Percentiles rank a stretch among this genome's conserved stretches.
phyloP scores from a whole-genome alignment of 2,888 invertebrate genomes.

The Pyrochroa serraticornis region DNA sequence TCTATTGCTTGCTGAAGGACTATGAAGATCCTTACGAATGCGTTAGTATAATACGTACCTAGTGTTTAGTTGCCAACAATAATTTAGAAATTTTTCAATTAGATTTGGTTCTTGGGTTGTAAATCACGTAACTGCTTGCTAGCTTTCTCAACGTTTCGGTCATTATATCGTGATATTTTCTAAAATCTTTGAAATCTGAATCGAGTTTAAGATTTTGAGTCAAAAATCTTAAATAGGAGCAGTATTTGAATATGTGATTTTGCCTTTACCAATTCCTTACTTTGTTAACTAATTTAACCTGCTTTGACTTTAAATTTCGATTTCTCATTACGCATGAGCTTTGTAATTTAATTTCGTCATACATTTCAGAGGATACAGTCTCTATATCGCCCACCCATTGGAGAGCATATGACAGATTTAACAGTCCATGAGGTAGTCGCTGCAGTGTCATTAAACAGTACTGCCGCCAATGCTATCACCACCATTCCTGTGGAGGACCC shows the following conservation, averaged over 20 bases:
- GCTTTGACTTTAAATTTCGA: no score
- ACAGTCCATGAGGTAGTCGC: constrained; percentile 50
- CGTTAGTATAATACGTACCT: constrained; percentile 37
- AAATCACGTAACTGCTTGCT: no score
- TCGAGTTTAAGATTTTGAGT: no score
- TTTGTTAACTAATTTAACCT: no score
- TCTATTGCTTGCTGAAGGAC: constrained; percentile 34
- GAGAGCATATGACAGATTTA: constrained; percentile 57
- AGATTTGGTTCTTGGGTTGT: no score
- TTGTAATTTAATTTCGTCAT: no score
- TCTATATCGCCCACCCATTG: constrained; percentile 77
- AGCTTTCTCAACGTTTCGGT: no score
- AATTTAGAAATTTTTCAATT: not conserved
- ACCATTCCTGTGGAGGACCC: constrained; percentile 69
- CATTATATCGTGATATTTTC: no score
- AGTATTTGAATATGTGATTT: no score
- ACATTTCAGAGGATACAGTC: constrained; percentile 77
- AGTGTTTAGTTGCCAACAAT: not conserved
- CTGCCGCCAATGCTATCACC: constrained; percentile 29
- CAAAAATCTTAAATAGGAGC: no score
- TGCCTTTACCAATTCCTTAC: not conserved
- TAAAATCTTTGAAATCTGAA: no score
- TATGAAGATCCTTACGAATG: constrained; percentile 39
- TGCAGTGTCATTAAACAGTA: constrained; percentile 41
- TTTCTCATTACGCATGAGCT: no score